Conservation (phyloP, 2,888 invertebrate species). For the Drosophila mulleri region DNA sequence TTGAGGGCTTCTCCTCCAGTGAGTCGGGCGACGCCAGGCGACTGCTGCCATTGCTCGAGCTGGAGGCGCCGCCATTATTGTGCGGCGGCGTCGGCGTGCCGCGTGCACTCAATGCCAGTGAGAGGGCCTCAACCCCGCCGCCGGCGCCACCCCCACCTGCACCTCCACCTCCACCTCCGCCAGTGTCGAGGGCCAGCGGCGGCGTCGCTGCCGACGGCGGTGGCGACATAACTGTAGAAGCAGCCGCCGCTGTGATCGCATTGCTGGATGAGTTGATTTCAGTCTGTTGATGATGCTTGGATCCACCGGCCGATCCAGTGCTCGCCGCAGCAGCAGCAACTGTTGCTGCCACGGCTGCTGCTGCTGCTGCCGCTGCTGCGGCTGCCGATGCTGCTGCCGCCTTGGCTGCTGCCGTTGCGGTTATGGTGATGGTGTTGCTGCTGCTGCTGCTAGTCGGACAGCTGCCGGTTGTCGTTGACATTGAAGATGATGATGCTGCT, state of each 20-base stretch:
- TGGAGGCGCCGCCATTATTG: conserved; percentile 82
- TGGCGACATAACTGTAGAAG: conserved; percentile 83
- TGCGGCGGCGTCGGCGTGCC: conserved; percentile 82
- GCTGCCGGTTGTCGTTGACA: conserved; percentile 1
- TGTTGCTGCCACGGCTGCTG: conserved; percentile 25
- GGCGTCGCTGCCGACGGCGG: conserved; percentile 71
- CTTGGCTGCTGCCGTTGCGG: conserved; percentile 15
- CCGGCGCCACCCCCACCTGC: neutral
- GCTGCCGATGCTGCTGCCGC: conserved; percentile 20
- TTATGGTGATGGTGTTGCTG: conserved; percentile 8
- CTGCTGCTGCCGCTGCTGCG: conserved; percentile 25
- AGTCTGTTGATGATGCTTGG: conserved; percentile 76
- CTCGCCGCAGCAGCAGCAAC: conserved; percentile 27
- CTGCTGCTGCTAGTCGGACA: conserved; percentile 15
- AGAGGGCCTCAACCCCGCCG: conserved; percentile 36
- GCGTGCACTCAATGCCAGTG: conserved; percentile 57
- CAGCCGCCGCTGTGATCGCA: conserved; percentile 72
- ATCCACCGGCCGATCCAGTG: conserved; percentile 11
- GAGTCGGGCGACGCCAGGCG: conserved; percentile 84
- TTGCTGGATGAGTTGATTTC: conserved; percentile 83
- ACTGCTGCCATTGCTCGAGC: conserved; percentile 82
- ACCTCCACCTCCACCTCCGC: neutral
- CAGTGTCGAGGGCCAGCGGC: conserved; percentile 36
- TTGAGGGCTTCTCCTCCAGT: conserved; percentile 84
- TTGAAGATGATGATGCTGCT: conserved; percentile 27